phyloP scores from a whole-genome alignment of 2,888 invertebrate genomes.

The Lamellibrachia satsuma region DNA sequence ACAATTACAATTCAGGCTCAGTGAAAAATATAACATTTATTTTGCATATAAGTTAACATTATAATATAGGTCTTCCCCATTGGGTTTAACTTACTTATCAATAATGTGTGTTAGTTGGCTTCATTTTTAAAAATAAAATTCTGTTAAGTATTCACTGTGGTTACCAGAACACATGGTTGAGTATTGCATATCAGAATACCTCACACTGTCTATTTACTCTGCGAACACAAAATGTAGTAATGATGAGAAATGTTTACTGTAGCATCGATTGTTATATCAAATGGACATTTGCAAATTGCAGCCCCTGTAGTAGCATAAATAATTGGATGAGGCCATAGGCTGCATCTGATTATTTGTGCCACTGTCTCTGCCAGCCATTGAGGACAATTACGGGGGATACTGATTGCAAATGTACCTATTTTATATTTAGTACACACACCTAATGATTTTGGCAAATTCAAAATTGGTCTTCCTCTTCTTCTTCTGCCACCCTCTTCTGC shows the following conservation, averaged over 20 bases:
- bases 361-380: too few species aligned
- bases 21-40: neutral
- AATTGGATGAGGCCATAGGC: too few species aligned
- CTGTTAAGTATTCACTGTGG: neutral
- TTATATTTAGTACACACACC: too few species aligned
- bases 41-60: neutral
- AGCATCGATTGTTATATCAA: neutral
- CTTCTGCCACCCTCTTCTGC: too few species aligned
- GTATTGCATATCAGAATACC: neutral
- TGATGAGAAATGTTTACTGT: conserved; percentile 5
- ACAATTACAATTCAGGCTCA: neutral
- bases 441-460: too few species aligned
- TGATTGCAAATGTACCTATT: too few species aligned
- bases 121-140: neutral
- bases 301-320: neutral
- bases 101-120: neutral
- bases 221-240: neutral
- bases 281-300: too few species aligned
- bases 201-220: neutral
- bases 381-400: too few species aligned
- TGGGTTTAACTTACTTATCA: too few species aligned
- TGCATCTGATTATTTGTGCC: neutral
- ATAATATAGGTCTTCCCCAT: neutral
- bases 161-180: neutral
- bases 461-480: too few species aligned